Base-by-base conservation (phyloP, 2,113 vertebrate genomes). In the Spilogale gracilis region DNA sequence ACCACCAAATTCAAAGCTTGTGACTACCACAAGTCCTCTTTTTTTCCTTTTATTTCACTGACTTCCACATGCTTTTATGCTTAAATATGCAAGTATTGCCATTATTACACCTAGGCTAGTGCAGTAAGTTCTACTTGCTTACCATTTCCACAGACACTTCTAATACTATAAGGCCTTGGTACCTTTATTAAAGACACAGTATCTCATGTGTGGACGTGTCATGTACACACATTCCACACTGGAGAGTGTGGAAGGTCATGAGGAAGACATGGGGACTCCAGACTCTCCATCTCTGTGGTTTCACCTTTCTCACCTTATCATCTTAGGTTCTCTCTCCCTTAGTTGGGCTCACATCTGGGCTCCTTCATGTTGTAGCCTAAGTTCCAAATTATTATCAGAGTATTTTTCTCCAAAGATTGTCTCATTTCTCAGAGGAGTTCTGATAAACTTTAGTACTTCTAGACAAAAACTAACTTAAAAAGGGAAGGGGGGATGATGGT, bases 211-310 rank as follows among this genome's bases (percentile, higher is more conserved):
- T 30, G 61, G 18, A 17, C 25, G 7, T 16, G 30, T 17, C 3
- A 45, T 0, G 0, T 30, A 43, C 20, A 30, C 9, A 16, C 8
- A 25, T 45, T 17, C 5, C 6, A 25, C 16, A n/a, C 8, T 6
- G 12, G 74, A 76, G n/a, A 1, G 10, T 32, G 2, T 0, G 69
- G 38, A 92, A 21, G 4, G 2, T 76, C n/a, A 63, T 17, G 7
- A 83, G 23, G 61, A 67, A 60, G 25, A 76, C 0, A 9, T 4
- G 5, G 16, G 25, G 6, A 43, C 8, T 25, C 56, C 32, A 14
- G 54, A 5, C 7, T 32, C 30, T 8, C 17, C 11, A 21, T 25
- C 10, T 74, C 4, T 43, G 56, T 92, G 10, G 11, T 6, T 50
- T 60, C 10, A 50, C 1, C 11, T 3, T n/a, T 73, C 23, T 23